Conservation (phyloP, 1,140 invertebrate genomes). For the Dinoponera quadriceps region DNA sequence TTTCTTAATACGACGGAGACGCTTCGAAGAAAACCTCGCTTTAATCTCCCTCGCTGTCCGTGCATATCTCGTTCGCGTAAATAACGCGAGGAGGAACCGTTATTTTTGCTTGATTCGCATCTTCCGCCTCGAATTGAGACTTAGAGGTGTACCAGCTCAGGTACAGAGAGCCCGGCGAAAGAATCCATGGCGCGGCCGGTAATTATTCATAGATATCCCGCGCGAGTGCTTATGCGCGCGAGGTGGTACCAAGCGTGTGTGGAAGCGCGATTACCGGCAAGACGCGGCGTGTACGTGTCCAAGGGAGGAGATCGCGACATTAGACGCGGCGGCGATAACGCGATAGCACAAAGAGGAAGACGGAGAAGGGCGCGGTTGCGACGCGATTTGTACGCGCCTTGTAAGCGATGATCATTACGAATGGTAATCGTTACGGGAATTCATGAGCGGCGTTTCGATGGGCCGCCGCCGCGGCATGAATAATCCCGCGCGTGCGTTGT, state of each 20-base stretch:
- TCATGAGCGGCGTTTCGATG: constrained; percentile 40
- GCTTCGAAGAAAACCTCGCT: constrained; percentile 17
- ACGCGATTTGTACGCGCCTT: constrained; percentile 62
- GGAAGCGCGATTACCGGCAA: constrained; percentile 25
- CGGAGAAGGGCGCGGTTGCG: constrained; percentile 18
- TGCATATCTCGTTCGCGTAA: background rate
- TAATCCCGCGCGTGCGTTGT: constrained; percentile 26
- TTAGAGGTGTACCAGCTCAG: background rate
- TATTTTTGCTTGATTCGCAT: background rate
- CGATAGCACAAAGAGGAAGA: constrained; percentile 33
- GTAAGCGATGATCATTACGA: constrained; percentile 61
- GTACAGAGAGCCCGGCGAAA: background rate
- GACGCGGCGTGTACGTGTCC: constrained; percentile 22
- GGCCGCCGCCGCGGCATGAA: constrained; percentile 25
- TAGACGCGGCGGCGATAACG: constrained; percentile 49
- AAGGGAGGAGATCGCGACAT: constrained; percentile 44
- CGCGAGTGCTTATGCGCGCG: background rate
- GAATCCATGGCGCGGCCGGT: background rate
- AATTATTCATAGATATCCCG: constrained; percentile 44
- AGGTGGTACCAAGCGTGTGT: background rate
- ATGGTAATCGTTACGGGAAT: constrained; percentile 62
- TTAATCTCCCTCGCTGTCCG: background rate
- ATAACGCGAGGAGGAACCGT: background rate
- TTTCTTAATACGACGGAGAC: constrained; percentile 3
- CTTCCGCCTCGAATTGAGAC: background rate